phyloP scores from a whole-genome alignment of 2,888 invertebrate genomes.

The Habrosyne pyritoides region DNA sequence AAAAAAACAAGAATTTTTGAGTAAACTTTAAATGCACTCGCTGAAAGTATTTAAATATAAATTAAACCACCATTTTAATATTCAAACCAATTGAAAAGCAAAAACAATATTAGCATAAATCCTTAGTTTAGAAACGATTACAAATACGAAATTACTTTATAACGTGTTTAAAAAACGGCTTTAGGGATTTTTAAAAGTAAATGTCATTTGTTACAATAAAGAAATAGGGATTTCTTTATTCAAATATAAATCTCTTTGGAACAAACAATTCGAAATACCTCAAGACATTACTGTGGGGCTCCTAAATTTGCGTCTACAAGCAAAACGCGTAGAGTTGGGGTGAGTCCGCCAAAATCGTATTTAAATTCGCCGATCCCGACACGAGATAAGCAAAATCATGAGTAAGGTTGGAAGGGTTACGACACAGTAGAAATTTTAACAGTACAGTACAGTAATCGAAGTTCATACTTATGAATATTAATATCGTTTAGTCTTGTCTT shows the following conservation, averaged over 20 bases:
- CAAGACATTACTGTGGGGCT: slow-evolving; percentile 51
- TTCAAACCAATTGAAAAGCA: not conserved
- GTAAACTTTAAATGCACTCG: not conserved
- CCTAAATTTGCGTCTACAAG: slow-evolving; percentile 66
- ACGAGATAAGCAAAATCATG: slow-evolving; percentile 81
- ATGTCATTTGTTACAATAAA: not conserved
- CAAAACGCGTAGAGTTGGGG: slow-evolving; percentile 61
- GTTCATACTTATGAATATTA: not conserved
- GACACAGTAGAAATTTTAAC: not conserved
- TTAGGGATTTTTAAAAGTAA: slow-evolving; percentile 2
- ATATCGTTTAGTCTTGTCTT: not conserved
- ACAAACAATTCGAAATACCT: slow-evolving; percentile 54
- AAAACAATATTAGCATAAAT: not conserved
- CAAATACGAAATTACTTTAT: slow-evolving; percentile 11
- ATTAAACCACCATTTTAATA: not conserved
- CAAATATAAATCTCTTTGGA: slow-evolving; percentile 34
- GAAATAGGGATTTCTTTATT: slow-evolving; percentile 5
- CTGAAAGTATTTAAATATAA: not conserved
- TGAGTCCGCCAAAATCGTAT: slow-evolving; percentile 72
- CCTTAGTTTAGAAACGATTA: not conserved
- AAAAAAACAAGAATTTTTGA: no score
- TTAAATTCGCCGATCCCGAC: slow-evolving; percentile 76
- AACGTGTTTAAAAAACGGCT: slow-evolving; percentile 17
- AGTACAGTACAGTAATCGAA: not conserved
- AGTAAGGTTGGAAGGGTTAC: slow-evolving; percentile 76